Base-by-base conservation (phyloP, 2,113 vertebrate species). In the Cariama cristata region DNA sequence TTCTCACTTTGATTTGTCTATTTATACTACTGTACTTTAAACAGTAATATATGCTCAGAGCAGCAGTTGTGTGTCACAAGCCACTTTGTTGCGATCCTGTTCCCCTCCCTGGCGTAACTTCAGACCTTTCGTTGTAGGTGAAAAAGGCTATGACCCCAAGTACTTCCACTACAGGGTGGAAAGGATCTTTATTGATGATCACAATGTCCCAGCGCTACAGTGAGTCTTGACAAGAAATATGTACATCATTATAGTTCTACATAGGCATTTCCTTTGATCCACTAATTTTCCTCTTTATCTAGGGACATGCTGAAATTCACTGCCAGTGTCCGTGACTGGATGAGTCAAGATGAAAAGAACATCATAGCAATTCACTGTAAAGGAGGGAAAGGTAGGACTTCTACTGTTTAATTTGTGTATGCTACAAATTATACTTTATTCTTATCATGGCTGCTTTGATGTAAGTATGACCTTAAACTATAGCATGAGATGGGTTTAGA, bases 231-330 rank as follows among this genome's bases (percentile, higher is more conserved):
- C 49, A 56, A 68, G 53, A 74, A 84, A 32, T 32, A 16, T 0
- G 0, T 33, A n/a, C 0, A 3, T 71, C 42, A 4, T 40, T 11
- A 3, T 55, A 58, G 38, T 18, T 69, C 38, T 76, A 0, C 30
- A 5, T 38, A 35, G 33, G 21, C 4, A 5, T 55, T 63, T 93
- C 30, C 22, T 53, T 53, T 93, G 52, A 72, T 79, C 21, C 4
- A 9, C 13, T 86, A 0, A 58, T 22, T 53, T 77, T 23, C 12
- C 50, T 79, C 84, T 72, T 93, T 93, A 35, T 83, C 68, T 96
- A 99, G 99, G 86, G 99, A 99, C 88, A 99, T 99, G 99, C 71
- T 99, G 95, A 98, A 97, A 50, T 99, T 99, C 97, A 99, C 99
- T 24, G 97, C 97, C 9, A 98, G 94, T 60, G 99, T 99, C 56